A percentile compares a stretch with the other conserved stretches of the same genome.
These are phyloP conservation scores for Dendrolimus pini DNA, from an alignment of 2,888 invertebrate species.

Conservation along the genomic window DNA sequence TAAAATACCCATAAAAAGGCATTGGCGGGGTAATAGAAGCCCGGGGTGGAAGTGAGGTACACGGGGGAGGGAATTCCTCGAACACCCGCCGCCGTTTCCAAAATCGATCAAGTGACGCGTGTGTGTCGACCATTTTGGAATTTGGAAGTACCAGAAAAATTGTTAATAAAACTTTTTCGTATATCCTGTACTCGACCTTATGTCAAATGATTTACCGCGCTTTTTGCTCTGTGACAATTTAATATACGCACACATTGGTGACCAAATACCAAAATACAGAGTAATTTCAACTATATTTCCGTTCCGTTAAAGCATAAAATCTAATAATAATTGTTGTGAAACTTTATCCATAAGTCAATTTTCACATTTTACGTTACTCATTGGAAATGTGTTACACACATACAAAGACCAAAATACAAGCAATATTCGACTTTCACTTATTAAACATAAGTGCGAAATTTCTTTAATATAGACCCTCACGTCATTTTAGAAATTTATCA, in stretches of 20 bases:
- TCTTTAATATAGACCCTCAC: neutral
- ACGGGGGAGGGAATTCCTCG: conserved; percentile 23
- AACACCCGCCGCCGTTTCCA: conserved; percentile 48
- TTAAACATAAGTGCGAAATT: conserved; percentile 27
- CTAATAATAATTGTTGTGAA: neutral
- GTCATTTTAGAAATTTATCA: neutral
- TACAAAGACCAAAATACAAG: conserved; percentile 11
- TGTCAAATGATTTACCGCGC: conserved; percentile 2
- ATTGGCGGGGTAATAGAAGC: conserved; percentile 41
- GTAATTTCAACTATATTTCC: too few species aligned
- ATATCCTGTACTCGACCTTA: conserved; percentile 1
- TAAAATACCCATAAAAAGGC: conserved; percentile 49
- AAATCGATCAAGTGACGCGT: conserved; percentile 68
- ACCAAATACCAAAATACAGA: too few species aligned
- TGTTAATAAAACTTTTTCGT: neutral
- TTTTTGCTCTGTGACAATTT: conserved; percentile 1
- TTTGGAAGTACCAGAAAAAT: conserved; percentile 21
- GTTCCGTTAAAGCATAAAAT: neutral
- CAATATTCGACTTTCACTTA: conserved; percentile 6
- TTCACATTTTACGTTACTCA: neutral
- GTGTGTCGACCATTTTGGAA: conserved; percentile 58
- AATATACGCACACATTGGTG: too few species aligned
- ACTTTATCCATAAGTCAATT: neutral
- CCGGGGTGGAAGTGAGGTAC: conserved; percentile 15
- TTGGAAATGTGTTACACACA: neutral